Percentiles rank a stretch among this genome's conserved stretches.
These are phyloP conservation scores for Sciurus vulgaris DNA, from an alignment of 2,797 vertebrate genomes.

Conservation along the genomic window DNA sequence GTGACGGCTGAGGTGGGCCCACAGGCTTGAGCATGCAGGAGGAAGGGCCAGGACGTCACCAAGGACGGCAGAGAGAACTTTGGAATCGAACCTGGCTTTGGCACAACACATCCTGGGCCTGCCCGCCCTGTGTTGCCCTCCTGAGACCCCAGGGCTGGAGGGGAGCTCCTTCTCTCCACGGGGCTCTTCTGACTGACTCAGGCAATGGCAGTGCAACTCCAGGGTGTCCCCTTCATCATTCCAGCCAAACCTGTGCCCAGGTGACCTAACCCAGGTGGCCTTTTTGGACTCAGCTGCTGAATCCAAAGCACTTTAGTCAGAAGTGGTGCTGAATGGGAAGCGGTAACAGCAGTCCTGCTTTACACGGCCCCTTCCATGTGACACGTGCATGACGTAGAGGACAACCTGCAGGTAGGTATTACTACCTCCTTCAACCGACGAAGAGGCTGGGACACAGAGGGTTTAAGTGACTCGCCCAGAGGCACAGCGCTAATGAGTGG, in stretches of 20 bases:
- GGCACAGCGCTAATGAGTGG: background rate
- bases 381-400: background rate
- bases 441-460: background rate
- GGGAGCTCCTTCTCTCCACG: background rate
- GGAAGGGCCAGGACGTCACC: background rate
- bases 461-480: constrained; percentile 16
- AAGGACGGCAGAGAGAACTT: constrained; percentile 57
- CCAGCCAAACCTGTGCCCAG: constrained; percentile 18
- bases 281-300: background rate
- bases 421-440: background rate
- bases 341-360: rapidly evolving
- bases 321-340: background rate
- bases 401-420: background rate
- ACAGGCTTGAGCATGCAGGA: background rate
- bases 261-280: background rate
- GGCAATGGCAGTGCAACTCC: background rate
- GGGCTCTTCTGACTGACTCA: background rate
- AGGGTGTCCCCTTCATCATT: background rate
- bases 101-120: constrained; percentile 64
- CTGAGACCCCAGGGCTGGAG: background rate
- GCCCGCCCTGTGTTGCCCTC: background rate
- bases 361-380: background rate
- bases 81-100: constrained; percentile 78
- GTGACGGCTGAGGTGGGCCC: background rate
- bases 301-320: background rate